Evolutionary conservation across 2,797 vertebrate genomes (phyloP), one percentile per base, ranked within the genome.

Genomic region (Poecilia velifera): DNA sequence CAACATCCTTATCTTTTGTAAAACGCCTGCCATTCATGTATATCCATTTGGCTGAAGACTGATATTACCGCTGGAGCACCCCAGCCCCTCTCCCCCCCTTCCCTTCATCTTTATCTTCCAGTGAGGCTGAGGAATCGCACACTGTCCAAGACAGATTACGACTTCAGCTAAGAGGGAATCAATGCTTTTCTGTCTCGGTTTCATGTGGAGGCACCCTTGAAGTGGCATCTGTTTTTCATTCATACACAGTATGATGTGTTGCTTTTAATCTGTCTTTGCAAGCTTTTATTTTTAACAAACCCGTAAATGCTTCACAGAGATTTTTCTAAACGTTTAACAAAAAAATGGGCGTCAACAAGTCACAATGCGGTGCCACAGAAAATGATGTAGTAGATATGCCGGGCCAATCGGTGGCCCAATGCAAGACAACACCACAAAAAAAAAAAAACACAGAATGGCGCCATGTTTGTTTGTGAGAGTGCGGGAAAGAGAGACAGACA

Each of bases 31-130:
- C 89, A 87, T 90, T 86, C 85, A 82, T 87, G 91, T 93, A 92
- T 92, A 93, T 92, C 91, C 90, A 75, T 92, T 92, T 85, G 92
- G 92, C 88, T 89, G 90, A 92, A 88, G 89, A 85, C 90, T 91
- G 91, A 91, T 92, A 89, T 92, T 85, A 91, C 85, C 22, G 83
- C 89, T 77, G 57, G 59, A 72, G 79, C 72, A 46, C 80, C 80
- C 77, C 80, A 22, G 16, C 31, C 43, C 22, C 14, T 9, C 18
- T 20, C 0, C 45, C 5, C 76, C 76, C 49, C 5, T 89, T 92
- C 53, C 46, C 74, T 88, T 93, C 92, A 94, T 94, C 90, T 90
- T 76, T 31, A 82, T 85, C 88, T 89, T 83, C 84, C 84, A 86
- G 79, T 39, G 82, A 81, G 86, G 82, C 85, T 46, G 84, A 78